Conservation (phyloP, 2,888 invertebrate genomes). For the Rhamphomyia laevipes region DNA sequence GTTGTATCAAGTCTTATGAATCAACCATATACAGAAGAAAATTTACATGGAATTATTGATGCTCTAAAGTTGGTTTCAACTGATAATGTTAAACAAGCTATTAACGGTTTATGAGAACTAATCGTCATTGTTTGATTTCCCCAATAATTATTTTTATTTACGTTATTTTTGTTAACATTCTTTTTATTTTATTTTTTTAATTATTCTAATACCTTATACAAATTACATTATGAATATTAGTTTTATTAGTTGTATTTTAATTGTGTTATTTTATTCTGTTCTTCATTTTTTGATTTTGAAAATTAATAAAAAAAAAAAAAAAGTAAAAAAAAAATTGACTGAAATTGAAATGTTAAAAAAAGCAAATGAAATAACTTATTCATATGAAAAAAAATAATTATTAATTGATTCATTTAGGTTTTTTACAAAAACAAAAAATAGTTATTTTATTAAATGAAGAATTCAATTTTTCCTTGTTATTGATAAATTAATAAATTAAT, state of each 20-base stretch:
- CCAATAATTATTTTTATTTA: neutral
- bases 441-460: too few species aligned
- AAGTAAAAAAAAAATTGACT: too few species aligned
- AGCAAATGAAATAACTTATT: too few species aligned
- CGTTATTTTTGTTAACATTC: neutral
- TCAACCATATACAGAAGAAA: slow-evolving; percentile 32
- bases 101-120: slow-evolving; percentile 28
- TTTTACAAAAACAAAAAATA: too few species aligned
- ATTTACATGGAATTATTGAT: slow-evolving; percentile 30
- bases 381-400: too few species aligned
- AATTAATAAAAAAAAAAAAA: too few species aligned
- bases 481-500: too few species aligned
- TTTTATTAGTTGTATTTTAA: neutral
- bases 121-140: neutral
- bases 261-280: neutral
- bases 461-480: too few species aligned
- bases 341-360: too few species aligned
- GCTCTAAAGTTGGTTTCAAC: slow-evolving; percentile 36
- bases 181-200: neutral
- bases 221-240: neutral
- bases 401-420: too few species aligned
- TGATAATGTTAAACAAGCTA: slow-evolving; percentile 37
- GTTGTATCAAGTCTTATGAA: slow-evolving; percentile 33
- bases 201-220: neutral
- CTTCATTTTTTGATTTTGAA: neutral